These are phyloP conservation scores for Sinocyclocheilus rhinocerous DNA, from an alignment of 2,113 vertebrate species.

Conservation along the genomic window DNA sequence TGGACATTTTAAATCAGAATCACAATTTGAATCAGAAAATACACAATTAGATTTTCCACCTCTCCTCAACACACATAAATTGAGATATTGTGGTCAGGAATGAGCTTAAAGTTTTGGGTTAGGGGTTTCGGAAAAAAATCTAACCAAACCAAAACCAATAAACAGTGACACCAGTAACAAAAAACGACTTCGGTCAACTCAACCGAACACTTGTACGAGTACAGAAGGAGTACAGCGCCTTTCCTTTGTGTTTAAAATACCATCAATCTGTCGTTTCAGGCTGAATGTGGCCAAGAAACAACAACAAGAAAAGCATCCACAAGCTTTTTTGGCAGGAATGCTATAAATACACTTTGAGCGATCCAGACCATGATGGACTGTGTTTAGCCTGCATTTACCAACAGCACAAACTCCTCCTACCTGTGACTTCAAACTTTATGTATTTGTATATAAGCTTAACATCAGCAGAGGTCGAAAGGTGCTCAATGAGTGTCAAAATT, in stretches of 20 bases:
- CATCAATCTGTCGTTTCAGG: conserved; percentile 40
- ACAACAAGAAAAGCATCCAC: too few species aligned
- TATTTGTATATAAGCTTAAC: background rate
- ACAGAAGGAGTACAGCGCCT: background rate
- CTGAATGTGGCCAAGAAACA: background rate
- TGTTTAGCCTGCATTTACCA: background rate
- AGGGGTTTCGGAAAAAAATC: too few species aligned
- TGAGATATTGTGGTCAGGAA: too few species aligned
- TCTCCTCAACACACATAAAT: too few species aligned
- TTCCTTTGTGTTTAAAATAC: background rate
- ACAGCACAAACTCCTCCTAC: background rate
- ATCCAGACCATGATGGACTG: background rate
- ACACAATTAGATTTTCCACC: too few species aligned
- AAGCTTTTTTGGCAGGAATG: conserved; percentile 18
- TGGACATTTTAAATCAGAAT: too few species aligned
- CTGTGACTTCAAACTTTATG: background rate
- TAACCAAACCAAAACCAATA: too few species aligned
- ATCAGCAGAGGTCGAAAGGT: background rate
- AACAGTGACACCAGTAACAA: too few species aligned
- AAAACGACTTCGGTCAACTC: background rate
- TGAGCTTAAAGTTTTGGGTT: too few species aligned
- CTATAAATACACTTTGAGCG: conserved; percentile 16
- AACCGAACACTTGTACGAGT: background rate
- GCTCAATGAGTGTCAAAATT: background rate
- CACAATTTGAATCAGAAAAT: too few species aligned